Evolutionary conservation across 2,797 vertebrate species (phyloP), one percentile per base, ranked within the genome.

Genomic region (Lates japonicus): DNA sequence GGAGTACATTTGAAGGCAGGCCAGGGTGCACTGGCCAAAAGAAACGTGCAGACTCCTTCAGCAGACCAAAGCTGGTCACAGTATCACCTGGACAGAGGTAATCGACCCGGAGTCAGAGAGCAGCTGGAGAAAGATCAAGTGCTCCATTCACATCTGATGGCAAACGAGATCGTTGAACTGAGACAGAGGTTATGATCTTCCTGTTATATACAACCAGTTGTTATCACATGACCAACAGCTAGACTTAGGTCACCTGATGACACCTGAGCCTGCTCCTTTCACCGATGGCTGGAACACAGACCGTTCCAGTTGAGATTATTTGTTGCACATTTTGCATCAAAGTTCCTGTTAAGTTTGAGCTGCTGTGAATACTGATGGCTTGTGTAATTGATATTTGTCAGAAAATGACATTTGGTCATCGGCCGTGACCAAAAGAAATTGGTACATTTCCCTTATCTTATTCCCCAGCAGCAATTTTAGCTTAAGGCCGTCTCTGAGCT

Each of bases 381-480:
- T 78, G 25, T 48, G 69, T 59, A 44, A 76, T 22, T 77, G 77
- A 86, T 71, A 74, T 52, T 65, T 75, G 60, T 76, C 80, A 74
- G 73, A 84, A 78, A 87, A 84, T 80, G 13, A 67, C 68, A 68
- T 64, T 65, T 62, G 62, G 25, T 69, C 69, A 44, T 78, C 51
- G 71, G 54, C 66, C 20, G 31, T 83, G 65, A 84, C 73, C 65
- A 75, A 62, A 81, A 42, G 3, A 77, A 83, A 80, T 84, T 62
- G 63, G 55, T 59, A 31, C 44, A 61, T 61, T 22, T 71, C 33
- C 42, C 72, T 75, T 81, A 82, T 83, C 66, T 67, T 62, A 49
- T 65, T 51, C 17, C 31, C 22, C 41, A 20, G 51, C 22, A 70
- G 76, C 62, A 64, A 72, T 52, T 61, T 42, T 70, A 72, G 70